A percentile compares a stretch with the other conserved stretches of the same genome.
Evolutionary conservation across 2,888 invertebrate genomes (phyloP).

Genomic region (Caenorhabditis imperialis): DNA sequence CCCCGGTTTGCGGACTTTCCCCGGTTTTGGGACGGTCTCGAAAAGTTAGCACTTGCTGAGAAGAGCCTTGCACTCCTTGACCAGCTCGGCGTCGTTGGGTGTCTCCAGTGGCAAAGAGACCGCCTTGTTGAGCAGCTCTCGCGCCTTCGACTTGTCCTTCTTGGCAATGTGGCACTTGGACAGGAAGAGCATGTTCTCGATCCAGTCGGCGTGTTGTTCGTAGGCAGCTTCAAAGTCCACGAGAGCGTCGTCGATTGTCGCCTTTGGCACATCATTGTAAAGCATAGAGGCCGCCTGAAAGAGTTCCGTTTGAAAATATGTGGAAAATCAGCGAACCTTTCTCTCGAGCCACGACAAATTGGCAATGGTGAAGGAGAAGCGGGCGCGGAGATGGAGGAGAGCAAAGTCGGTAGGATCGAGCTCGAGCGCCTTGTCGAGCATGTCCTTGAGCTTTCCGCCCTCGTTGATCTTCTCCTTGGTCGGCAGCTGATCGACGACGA

Average conservation of each 20-base stretch:
- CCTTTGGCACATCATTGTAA: constrained; percentile 65
- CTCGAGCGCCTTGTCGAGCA: constrained; percentile 71
- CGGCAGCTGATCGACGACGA: constrained; percentile 67
- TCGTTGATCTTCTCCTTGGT: constrained; percentile 76
- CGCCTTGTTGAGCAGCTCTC: constrained; percentile 60
- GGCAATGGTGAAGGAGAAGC: constrained; percentile 67
- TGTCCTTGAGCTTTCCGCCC: constrained; percentile 74
- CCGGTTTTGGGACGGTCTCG: too few relatives aligned
- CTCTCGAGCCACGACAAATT: constrained; percentile 69
- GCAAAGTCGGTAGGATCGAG: constrained; percentile 62
- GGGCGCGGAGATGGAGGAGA: constrained; percentile 69
- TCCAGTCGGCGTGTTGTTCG: constrained; percentile 79
- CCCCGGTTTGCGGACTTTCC: too few relatives aligned
- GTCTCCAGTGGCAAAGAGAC: constrained; percentile 48
- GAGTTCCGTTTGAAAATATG: not conserved
- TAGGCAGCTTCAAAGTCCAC: constrained; percentile 74
- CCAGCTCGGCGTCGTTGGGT: constrained; percentile 55
- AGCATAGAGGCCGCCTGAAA: constrained; percentile 64
- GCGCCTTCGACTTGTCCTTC: constrained; percentile 69
- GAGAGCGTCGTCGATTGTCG: constrained; percentile 69
- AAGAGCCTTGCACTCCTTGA: constrained; percentile 57
- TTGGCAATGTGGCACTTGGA: constrained; percentile 77
- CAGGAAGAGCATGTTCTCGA: constrained; percentile 80
- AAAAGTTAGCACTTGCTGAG: constrained; percentile 59
- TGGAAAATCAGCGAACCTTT: constrained; percentile 54